Evolutionary conservation across 2,797 vertebrate species (phyloP).

Genomic region (Rousettus madagascariensis): DNA sequence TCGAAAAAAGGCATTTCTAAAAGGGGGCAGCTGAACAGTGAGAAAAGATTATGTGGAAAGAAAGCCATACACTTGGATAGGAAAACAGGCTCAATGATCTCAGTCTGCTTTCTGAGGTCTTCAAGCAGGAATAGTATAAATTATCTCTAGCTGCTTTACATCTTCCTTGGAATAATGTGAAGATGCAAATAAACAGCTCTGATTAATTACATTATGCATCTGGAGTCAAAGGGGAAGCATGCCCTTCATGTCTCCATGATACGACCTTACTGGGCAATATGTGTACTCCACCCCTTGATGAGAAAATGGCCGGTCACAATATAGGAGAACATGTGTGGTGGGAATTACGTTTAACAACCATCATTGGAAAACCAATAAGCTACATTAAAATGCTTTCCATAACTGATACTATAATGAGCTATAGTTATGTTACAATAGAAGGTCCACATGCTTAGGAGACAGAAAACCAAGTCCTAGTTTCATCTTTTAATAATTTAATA

Average conservation of each 20-base stretch:
- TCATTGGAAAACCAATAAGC: background rate
- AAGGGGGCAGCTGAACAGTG: background rate
- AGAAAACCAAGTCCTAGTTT: background rate
- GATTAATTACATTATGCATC: background rate
- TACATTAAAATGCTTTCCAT: background rate
- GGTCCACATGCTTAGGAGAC: background rate
- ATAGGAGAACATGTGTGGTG: background rate
- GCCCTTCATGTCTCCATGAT: background rate
- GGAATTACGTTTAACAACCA: background rate
- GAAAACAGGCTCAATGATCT: background rate
- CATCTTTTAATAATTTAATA: background rate
- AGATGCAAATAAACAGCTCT: background rate
- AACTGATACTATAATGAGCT: background rate
- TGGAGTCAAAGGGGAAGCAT: background rate
- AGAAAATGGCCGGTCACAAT: background rate
- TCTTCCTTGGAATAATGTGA: background rate
- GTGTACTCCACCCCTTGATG: background rate
- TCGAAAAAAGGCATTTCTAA: background rate
- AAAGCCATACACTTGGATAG: background rate
- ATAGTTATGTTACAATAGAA: background rate
- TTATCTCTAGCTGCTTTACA: background rate
- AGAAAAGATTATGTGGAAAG: background rate
- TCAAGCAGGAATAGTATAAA: background rate
- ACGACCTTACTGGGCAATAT: background rate
- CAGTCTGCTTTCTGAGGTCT: background rate